Evolutionary conservation across 2,797 vertebrate species (phyloP), one percentile per base, ranked within the genome.

Genomic region (Notoglanidium macrostoma): DNA sequence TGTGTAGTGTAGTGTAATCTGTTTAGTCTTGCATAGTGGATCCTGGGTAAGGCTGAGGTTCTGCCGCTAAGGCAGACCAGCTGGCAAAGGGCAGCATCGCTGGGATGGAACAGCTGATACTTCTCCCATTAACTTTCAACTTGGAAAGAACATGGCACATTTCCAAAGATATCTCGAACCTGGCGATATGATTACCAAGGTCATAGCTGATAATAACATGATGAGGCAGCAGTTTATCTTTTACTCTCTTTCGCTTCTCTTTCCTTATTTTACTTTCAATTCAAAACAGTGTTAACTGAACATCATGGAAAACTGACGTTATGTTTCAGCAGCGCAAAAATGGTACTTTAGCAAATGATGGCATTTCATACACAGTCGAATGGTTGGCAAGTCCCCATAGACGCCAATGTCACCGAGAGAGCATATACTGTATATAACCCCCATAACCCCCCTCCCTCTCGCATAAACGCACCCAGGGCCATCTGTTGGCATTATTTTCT

Each of bases 141-240:
- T 93, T 94, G 92, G 92, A 92, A 93, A 93, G 74, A 90, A 79
- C n/a, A 91, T 95, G 95, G 95, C 94, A 92, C 88, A 91, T 91
- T 92, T 96, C 95, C 95, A 94, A 93, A 92, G 88, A 93, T 92
- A 92, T 92, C 87, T 65, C 73, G 21, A 90, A 90, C 84, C 77
- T 86, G 57, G 89, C 87, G 84, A 85, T 88, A 90, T 87, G 91
- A 93, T 94, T 92, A 92, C 93, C 95, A 96, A 96, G 95, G 95
- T 95, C 94, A 93, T 89, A 92, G 94, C 93, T 95, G 94, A 95
- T 95, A 93, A 93, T 95, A 95, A 94, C 92, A 92, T 93, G 94
- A 96, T 94, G 95, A 96, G 95, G 93, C 93, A 92, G 93, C 95
- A 93, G 89, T 94, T 95, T 93, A 93, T 94, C 90, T 90, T 89